Conservation (phyloP, 1,140 invertebrate genomes). For the Aphidius ervi region DNA sequence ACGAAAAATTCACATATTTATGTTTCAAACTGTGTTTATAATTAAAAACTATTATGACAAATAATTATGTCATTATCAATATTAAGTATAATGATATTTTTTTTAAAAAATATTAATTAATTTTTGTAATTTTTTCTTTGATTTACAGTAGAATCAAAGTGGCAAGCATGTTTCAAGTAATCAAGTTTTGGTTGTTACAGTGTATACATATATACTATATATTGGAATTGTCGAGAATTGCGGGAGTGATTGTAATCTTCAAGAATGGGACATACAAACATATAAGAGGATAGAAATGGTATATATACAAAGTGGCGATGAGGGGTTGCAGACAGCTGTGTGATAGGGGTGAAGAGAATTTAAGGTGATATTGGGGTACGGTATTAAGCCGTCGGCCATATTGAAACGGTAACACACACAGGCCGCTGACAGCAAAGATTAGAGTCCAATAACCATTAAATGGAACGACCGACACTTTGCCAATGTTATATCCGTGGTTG, state of each 20-base stretch:
- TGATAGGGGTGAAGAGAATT: constrained; percentile 5
- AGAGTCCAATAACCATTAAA: constrained; percentile 51
- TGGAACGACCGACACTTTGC: constrained; percentile 45
- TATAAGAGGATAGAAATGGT: neutral
- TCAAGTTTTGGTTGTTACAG: constrained; percentile 35
- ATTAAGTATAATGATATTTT: too few species aligned
- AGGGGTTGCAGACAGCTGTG: neutral
- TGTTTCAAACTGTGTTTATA: too few species aligned
- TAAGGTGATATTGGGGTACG: neutral
- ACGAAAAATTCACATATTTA: too few species aligned
- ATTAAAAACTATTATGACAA: too few species aligned
- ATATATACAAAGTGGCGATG: neutral
- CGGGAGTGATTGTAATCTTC: constrained; percentile 36
- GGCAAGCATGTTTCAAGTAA: constrained; percentile 39
- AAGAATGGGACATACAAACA: constrained; percentile 2
- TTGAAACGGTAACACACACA: constrained; percentile 45
- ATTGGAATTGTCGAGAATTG: constrained; percentile 15
- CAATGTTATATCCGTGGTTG: constrained; percentile 17
- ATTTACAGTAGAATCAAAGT: constrained; percentile 24
- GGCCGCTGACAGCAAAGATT: constrained; percentile 48
- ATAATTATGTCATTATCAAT: too few species aligned
- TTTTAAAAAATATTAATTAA: too few species aligned
- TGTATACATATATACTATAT: constrained; percentile 22
- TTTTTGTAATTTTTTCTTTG: neutral
- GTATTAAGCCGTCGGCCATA: constrained; percentile 31